Conservation (phyloP, 2,888 invertebrate genomes). For the Tenodera sinensis region DNA sequence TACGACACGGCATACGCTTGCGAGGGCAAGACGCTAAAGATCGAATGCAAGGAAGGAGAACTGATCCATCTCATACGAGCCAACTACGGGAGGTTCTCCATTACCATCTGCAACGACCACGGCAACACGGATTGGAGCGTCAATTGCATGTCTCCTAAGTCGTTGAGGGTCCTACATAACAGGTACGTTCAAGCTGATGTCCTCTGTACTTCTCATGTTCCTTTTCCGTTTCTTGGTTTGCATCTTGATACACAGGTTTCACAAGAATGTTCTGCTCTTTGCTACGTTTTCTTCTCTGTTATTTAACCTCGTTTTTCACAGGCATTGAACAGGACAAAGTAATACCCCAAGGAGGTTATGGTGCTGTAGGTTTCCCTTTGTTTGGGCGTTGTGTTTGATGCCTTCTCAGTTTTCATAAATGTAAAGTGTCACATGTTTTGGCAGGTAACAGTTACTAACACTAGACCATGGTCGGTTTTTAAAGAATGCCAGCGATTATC, state of each 20-base stretch:
- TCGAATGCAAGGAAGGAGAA: conserved; percentile 85
- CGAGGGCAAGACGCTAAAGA: conserved; percentile 85
- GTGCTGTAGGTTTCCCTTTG: too few relatives aligned
- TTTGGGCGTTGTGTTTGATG: too few relatives aligned
- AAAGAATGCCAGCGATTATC: too few relatives aligned
- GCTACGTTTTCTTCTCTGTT: background rate
- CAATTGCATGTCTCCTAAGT: conserved; percentile 89
- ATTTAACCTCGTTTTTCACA: background rate
- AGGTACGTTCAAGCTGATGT: conserved; percentile 55
- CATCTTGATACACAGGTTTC: background rate
- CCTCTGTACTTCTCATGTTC: conserved; percentile 10
- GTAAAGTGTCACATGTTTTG: too few relatives aligned
- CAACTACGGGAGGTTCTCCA: conserved; percentile 92
- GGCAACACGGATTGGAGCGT: conserved; percentile 96
- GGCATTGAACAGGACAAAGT: too few relatives aligned
- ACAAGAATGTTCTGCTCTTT: background rate
- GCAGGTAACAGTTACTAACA: too few relatives aligned
- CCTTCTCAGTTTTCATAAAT: too few relatives aligned
- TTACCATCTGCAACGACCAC: conserved; percentile 93
- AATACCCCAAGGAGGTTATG: too few relatives aligned
- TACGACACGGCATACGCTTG: conserved; percentile 93
- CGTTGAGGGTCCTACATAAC: conserved; percentile 81
- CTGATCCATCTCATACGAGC: conserved; percentile 88
- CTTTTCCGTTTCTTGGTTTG: background rate
- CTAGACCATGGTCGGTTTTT: too few relatives aligned